Conservation (phyloP, 2,888 invertebrate genomes). For the Gymnoscelis rufifasciata region DNA sequence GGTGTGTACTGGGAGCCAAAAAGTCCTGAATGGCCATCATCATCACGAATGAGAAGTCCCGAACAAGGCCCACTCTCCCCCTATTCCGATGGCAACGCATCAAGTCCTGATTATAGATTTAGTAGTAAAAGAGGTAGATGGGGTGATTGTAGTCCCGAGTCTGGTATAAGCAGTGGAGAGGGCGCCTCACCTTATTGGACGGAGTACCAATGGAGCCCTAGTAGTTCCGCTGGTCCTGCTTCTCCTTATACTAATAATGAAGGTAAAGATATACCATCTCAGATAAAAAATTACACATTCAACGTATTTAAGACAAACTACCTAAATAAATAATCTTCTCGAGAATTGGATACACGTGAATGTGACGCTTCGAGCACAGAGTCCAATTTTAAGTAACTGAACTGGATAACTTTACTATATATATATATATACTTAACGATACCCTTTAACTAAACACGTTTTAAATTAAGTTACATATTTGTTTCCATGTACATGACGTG, state of each 20-base stretch:
- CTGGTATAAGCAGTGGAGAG: slow-evolving; percentile 58
- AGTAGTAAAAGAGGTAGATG: slow-evolving; percentile 45
- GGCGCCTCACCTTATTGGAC: slow-evolving; percentile 58
- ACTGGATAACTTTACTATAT: too few relatives aligned
- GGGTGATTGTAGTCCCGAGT: slow-evolving; percentile 72
- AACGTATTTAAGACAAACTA: too few relatives aligned
- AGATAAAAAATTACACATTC: too few relatives aligned
- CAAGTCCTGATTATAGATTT: slow-evolving; percentile 53
- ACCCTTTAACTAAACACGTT: too few relatives aligned
- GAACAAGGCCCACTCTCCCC: slow-evolving; percentile 55
- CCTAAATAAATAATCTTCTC: too few relatives aligned
- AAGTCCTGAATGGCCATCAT: slow-evolving; percentile 59
- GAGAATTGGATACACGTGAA: too few relatives aligned
- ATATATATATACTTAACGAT: too few relatives aligned
- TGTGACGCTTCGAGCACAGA: too few relatives aligned
- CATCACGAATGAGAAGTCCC: slow-evolving; percentile 50
- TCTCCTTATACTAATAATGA: slow-evolving; percentile 67
- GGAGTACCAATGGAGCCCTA: slow-evolving; percentile 77
- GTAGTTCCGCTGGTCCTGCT: slow-evolving; percentile 69
- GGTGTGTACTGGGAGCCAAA: slow-evolving; percentile 70
- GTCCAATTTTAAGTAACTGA: too few relatives aligned
- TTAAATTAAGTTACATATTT: too few relatives aligned
- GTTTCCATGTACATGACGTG: too few relatives aligned
- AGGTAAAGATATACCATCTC: slow-evolving; percentile 47
- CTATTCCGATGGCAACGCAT: slow-evolving; percentile 59